Evolutionary conservation across 2,888 invertebrate species (phyloP).

Genomic region (Tortricodes alternella): DNA sequence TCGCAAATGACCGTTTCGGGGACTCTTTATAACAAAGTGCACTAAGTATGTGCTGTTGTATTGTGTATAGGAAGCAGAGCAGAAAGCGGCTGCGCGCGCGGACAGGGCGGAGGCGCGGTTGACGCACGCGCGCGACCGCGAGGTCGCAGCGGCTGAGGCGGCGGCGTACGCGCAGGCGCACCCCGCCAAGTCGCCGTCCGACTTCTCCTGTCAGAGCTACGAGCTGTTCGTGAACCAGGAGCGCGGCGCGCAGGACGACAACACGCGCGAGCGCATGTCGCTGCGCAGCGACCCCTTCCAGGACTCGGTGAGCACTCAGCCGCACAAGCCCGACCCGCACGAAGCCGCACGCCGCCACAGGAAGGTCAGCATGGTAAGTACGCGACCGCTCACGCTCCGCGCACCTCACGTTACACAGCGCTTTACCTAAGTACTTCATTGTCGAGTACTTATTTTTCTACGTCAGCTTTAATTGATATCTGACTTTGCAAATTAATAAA

Average conservation of each 20-base stretch:
- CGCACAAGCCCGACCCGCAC: slow-evolving; percentile 84
- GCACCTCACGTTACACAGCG: slow-evolving; percentile 36
- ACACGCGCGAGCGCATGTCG: slow-evolving; percentile 95
- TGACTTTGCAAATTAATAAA: not conserved
- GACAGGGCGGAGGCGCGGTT: slow-evolving; percentile 84
- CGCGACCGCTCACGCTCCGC: slow-evolving; percentile 45
- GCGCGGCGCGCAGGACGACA: slow-evolving; percentile 93
- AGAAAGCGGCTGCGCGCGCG: slow-evolving; percentile 88
- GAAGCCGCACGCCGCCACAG: slow-evolving; percentile 82
- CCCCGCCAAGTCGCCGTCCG: slow-evolving; percentile 94
- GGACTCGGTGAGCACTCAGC: slow-evolving; percentile 94
- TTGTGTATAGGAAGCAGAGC: slow-evolving; percentile 89
- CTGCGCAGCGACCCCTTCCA: slow-evolving; percentile 93
- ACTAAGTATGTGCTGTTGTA: too few species aligned
- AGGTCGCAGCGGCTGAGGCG: slow-evolving; percentile 85
- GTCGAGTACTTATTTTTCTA: too few species aligned
- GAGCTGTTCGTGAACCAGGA: slow-evolving; percentile 95
- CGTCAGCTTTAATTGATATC: too few species aligned
- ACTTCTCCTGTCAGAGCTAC: slow-evolving; percentile 95
- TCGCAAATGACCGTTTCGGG: too few species aligned
- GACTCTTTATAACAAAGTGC: too few species aligned
- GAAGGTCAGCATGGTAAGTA: slow-evolving; percentile 97
- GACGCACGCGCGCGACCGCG: slow-evolving; percentile 83
- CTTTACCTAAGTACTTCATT: too few species aligned
- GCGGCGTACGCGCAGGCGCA: slow-evolving; percentile 84